phyloP scores from a whole-genome alignment of 2,888 invertebrate species.

The Epirrhoe tristata region DNA sequence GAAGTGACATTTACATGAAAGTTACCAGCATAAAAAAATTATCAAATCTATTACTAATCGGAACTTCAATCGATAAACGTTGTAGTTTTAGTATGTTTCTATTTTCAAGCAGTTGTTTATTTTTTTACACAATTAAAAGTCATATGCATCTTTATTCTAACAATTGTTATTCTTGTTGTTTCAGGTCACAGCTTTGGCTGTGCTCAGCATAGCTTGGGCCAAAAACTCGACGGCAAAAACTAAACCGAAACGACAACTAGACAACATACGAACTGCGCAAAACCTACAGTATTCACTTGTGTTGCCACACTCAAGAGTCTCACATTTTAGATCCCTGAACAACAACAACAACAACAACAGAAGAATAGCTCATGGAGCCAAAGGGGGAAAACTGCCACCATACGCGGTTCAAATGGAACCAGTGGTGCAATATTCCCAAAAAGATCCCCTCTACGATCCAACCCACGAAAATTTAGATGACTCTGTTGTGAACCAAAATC shows the following conservation, averaged over 20 bases:
- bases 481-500: slow-evolving; percentile 72
- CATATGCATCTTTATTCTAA: not conserved
- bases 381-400: slow-evolving; percentile 85
- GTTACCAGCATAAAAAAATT: slow-evolving; percentile 19
- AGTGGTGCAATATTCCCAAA: slow-evolving; percentile 91
- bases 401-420: slow-evolving; percentile 94
- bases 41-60: not conserved
- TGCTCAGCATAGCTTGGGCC: slow-evolving; percentile 80
- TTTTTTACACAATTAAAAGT: not conserved
- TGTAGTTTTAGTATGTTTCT: too few relatives aligned
- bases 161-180: slow-evolving; percentile 60
- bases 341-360: slow-evolving; percentile 64
- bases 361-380: slow-evolving; percentile 81
- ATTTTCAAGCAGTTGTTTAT: not conserved
- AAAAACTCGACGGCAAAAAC: slow-evolving; percentile 78
- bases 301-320: slow-evolving; percentile 84
- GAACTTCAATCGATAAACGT: too few relatives aligned
- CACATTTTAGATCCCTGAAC: slow-evolving; percentile 80
- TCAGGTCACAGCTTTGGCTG: slow-evolving; percentile 85
- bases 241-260: slow-evolving; percentile 84
- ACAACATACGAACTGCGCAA: slow-evolving; percentile 83
- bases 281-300: slow-evolving; percentile 86
- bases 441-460: slow-evolving; percentile 90
- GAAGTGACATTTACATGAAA: slow-evolving; percentile 1
- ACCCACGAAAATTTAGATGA: slow-evolving; percentile 79